These are phyloP conservation scores for Mesoclemmys tuberculata DNA, from an alignment of 2,113 vertebrate genomes.

Conservation along the genomic window DNA sequence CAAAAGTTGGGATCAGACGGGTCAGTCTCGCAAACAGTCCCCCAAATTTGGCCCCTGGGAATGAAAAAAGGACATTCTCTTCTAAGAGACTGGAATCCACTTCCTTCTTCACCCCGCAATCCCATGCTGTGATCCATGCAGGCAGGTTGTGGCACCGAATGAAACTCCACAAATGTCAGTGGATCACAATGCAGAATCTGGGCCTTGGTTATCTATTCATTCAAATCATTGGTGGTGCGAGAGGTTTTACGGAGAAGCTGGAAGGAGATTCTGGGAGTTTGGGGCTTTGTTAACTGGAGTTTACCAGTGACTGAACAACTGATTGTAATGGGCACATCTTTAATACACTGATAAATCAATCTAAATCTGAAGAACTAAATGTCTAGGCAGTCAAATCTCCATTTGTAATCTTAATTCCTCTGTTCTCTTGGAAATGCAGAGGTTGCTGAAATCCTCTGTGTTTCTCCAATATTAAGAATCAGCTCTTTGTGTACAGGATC, in stretches of 20 bases:
- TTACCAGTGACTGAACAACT: not conserved
- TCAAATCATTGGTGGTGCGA: not conserved
- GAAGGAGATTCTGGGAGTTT: not conserved
- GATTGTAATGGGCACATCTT: not conserved
- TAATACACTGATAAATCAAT: not conserved
- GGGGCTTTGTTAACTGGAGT: not conserved
- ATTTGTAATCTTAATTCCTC: not conserved
- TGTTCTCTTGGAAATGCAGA: not conserved
- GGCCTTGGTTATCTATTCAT: not conserved
- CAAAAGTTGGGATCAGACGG: not conserved
- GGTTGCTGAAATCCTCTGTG: not conserved
- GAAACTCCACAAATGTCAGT: not conserved
- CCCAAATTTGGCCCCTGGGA: not conserved
- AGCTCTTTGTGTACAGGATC: not conserved
- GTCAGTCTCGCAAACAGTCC: not conserved
- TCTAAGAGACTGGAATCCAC: not conserved
- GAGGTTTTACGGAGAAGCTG: not conserved
- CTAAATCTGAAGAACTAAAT: not conserved
- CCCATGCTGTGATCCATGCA: not conserved
- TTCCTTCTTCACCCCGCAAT: not conserved
- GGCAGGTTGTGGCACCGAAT: not conserved
- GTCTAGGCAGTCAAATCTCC: not conserved
- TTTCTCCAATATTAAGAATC: not conserved
- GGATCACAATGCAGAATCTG: not conserved
- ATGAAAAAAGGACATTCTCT: not conserved